phyloP scores from a whole-genome alignment of 2,888 invertebrate genomes.

The Rhagophthalmus giganteus region DNA sequence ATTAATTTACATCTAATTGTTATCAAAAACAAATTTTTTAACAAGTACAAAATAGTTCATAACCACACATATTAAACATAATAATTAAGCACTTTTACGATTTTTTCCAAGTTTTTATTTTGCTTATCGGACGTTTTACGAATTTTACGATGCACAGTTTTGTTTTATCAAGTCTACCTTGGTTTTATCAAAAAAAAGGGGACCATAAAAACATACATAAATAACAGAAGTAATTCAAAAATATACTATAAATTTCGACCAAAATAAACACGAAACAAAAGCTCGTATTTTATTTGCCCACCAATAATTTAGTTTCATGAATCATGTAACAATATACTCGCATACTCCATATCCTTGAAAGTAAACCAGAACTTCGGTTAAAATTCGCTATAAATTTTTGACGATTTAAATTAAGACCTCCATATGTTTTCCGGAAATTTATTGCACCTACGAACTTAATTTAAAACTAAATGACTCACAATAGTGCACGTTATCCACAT shows the following conservation, averaged over 20 bases:
- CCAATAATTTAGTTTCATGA: slow-evolving; percentile 34
- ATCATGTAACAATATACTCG: slow-evolving; percentile 28
- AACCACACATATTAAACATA: too few relatives aligned
- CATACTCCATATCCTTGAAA: slow-evolving; percentile 24
- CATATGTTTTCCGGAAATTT: too few relatives aligned
- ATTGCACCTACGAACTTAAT: too few relatives aligned
- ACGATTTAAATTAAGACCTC: slow-evolving; percentile 29
- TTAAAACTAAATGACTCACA: too few relatives aligned
- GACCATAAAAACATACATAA: slow-evolving; percentile 34
- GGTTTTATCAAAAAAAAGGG: slow-evolving; percentile 35
- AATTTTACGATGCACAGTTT: too few relatives aligned
- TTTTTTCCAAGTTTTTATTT: too few relatives aligned
- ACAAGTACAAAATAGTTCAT: too few relatives aligned
- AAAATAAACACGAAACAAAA: slow-evolving; percentile 28
- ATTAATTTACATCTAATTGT: too few relatives aligned
- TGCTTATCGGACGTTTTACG: too few relatives aligned
- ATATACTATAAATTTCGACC: slow-evolving; percentile 26
- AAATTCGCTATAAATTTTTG: slow-evolving; percentile 30
- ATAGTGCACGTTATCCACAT: too few relatives aligned
- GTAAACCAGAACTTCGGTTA: slow-evolving; percentile 19
- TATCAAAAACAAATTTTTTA: too few relatives aligned
- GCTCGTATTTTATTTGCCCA: slow-evolving; percentile 28
- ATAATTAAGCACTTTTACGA: too few relatives aligned
- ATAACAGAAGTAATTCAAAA: slow-evolving; percentile 28
- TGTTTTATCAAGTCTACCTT: slow-evolving; percentile 25